Conservation (phyloP, 2,888 invertebrate genomes). For the Prionchulus punctatus region DNA sequence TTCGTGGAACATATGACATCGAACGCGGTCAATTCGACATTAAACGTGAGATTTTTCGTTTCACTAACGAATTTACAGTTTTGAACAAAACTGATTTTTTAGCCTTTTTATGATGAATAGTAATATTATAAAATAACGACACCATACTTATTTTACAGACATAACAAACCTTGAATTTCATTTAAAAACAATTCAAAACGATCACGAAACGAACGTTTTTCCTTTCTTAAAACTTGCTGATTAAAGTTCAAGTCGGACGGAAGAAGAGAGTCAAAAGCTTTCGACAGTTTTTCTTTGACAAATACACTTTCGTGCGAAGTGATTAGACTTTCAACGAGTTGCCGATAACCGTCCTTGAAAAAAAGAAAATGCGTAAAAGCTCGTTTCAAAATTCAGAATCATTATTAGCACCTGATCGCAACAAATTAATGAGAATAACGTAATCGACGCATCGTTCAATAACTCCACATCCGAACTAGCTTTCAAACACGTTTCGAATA, state of each 20-base stretch:
- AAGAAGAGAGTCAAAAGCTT: constrained; percentile 13
- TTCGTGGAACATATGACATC: too few species aligned
- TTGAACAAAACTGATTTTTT: too few species aligned
- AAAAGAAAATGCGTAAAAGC: not conserved
- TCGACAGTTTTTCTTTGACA: constrained; percentile 1
- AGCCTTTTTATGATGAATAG: too few species aligned
- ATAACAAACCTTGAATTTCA: constrained; percentile 20
- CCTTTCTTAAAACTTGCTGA: constrained; percentile 10
- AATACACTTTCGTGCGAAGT: constrained; percentile 10
- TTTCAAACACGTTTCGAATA: constrained; percentile 34
- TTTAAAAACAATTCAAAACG: constrained; percentile 22
- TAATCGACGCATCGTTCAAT: constrained; percentile 32
- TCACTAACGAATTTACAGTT: too few species aligned
- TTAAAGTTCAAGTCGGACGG: constrained; percentile 2
- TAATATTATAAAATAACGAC: too few species aligned
- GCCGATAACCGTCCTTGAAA: constrained; percentile 16
- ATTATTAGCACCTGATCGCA: constrained; percentile 28
- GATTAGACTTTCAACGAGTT: constrained; percentile 15
- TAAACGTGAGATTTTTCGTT: too few species aligned
- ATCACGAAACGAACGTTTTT: constrained; percentile 18
- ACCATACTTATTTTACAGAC: constrained; percentile 2
- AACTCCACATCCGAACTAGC: constrained; percentile 36
- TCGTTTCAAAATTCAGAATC: not conserved
- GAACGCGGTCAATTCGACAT: too few species aligned
- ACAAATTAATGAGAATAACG: constrained; percentile 36